These are phyloP conservation scores for Dasypogon diadema DNA, from an alignment of 2,888 invertebrate genomes.

Conservation along the genomic window DNA sequence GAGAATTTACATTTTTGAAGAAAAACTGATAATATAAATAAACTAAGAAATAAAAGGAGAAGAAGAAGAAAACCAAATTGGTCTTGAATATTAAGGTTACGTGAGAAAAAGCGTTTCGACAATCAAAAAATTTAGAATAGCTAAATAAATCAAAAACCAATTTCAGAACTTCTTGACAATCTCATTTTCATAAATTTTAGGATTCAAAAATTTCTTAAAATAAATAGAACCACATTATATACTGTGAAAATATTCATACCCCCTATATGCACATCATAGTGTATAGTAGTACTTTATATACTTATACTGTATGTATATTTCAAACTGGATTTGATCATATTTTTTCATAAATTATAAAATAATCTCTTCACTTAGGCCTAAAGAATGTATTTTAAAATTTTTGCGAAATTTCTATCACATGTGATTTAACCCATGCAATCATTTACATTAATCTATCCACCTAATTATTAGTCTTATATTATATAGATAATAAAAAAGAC, in stretches of 20 bases:
- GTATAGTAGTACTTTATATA: neutral
- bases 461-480: conserved; percentile 24
- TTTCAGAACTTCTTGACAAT: conserved; percentile 51
- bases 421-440: conserved; percentile 55
- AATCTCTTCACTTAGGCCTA: neutral
- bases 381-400: neutral
- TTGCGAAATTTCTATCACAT: conserved; percentile 25
- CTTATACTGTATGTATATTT: neutral
- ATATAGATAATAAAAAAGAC: conserved; percentile 39
- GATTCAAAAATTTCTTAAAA: neutral
- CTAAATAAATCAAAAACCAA: conserved; percentile 56
- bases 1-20: conserved; percentile 40
- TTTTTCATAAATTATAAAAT: conserved; percentile 27
- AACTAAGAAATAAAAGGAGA: too few species aligned
- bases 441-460: conserved; percentile 46
- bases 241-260: conserved; percentile 7
- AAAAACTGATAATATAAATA: too few species aligned
- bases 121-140: conserved; percentile 63
- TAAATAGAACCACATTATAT: neutral
- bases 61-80: conserved; percentile 12
- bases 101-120: conserved; percentile 69
- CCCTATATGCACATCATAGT: neutral
- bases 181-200: conserved; percentile 9
- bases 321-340: neutral
- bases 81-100: conserved; percentile 44